phyloP scores from a whole-genome alignment of 2,888 invertebrate species.

The Elegia similella region DNA sequence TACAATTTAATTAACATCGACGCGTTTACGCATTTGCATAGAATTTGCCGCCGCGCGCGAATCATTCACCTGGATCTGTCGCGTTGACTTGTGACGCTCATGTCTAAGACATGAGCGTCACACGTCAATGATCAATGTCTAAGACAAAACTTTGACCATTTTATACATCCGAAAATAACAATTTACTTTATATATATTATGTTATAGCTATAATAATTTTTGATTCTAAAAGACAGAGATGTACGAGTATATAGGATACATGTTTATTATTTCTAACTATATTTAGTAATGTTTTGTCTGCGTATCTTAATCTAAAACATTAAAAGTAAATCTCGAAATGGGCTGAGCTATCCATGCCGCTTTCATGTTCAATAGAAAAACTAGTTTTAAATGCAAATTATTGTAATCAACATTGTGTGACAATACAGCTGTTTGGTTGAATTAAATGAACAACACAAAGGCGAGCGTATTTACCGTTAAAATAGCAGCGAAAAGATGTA shows the following conservation, averaged over 20 bases:
- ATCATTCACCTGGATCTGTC: constrained; percentile 17
- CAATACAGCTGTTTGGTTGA: constrained; percentile 6
- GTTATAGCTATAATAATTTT: too few species aligned
- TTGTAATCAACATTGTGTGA: not conserved
- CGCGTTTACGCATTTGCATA: constrained; percentile 57
- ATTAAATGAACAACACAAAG: not conserved
- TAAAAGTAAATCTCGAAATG: not conserved
- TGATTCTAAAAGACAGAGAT: too few species aligned
- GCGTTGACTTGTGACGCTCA: not conserved
- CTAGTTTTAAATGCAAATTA: constrained; percentile 6
- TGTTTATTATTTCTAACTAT: too few species aligned
- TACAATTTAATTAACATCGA: constrained; percentile 72
- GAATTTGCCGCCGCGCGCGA: constrained; percentile 35
- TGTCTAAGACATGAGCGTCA: not conserved
- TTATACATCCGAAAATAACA: too few species aligned
- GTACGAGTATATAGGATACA: too few species aligned
- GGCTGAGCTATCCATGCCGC: not conserved
- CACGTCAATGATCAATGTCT: too few species aligned
- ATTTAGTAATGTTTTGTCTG: not conserved
- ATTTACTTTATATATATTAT: too few species aligned
- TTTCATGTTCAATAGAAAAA: not conserved
- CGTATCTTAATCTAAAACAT: not conserved
- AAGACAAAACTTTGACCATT: too few species aligned
- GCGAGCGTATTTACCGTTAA: not conserved
- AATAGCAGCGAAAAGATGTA: not conserved